Evolutionary conservation across 2,888 invertebrate species (phyloP).

Genomic region (Meta bourneti): DNA sequence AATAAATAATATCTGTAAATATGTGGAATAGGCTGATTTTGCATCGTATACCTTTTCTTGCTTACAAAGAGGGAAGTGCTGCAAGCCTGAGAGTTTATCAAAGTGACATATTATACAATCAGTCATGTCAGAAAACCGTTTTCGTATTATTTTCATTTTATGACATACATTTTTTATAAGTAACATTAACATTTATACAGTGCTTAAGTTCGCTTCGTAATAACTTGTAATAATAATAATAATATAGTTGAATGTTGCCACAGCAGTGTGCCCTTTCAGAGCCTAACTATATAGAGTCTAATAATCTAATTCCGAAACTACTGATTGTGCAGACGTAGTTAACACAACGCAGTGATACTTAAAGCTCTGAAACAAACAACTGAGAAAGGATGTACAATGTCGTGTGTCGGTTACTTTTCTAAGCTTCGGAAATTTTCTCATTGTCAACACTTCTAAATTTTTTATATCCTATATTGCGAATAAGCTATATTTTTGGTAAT

Average conservation of each 20-base stretch:
- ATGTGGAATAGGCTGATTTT: constrained; percentile 24
- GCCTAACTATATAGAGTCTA: constrained; percentile 26
- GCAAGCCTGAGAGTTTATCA: constrained; percentile 44
- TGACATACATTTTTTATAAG: constrained; percentile 23
- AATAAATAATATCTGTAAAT: constrained; percentile 40
- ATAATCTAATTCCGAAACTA: constrained; percentile 47
- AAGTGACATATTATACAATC: constrained; percentile 43
- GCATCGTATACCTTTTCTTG: constrained; percentile 23
- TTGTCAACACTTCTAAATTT: not conserved
- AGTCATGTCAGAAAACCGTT: not conserved
- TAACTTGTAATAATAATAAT: not conserved
- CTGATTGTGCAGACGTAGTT: constrained; percentile 52
- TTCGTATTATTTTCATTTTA: not conserved
- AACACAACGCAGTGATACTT: constrained; percentile 9
- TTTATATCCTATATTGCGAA: no score
- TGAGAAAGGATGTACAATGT: not conserved
- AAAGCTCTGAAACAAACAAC: constrained; percentile 2
- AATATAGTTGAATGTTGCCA: constrained; percentile 9
- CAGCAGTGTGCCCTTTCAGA: not conserved
- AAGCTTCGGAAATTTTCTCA: not conserved
- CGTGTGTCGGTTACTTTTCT: not conserved
- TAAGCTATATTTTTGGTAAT: no score
- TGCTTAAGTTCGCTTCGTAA: constrained; percentile 35
- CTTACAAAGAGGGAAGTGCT: constrained; percentile 31
- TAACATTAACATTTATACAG: constrained; percentile 45